Percentiles rank a stretch among this genome's conserved stretches.
phyloP scores from a whole-genome alignment of 1,140 invertebrate genomes.

The Neelides sp. region DNA sequence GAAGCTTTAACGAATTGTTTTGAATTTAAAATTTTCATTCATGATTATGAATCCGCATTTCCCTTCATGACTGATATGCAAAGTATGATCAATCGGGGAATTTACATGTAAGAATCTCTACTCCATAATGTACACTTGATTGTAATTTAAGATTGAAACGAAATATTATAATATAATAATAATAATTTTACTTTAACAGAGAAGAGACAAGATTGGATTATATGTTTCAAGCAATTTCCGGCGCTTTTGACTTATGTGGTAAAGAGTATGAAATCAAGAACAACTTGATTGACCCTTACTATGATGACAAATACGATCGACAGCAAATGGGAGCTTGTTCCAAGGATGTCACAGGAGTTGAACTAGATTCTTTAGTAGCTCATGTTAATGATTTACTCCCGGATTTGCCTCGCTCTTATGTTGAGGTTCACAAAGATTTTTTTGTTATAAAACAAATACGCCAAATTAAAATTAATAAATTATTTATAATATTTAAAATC shows the following conservation, averaged over 20 bases:
- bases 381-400: conserved; percentile 29
- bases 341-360: conserved; percentile 20
- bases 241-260: conserved; percentile 14
- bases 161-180: neutral
- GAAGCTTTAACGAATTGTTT: conserved; percentile 18
- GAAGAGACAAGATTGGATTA: conserved; percentile 29
- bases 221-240: conserved; percentile 26
- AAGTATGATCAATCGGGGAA: conserved; percentile 13
- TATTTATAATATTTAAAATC: neutral
- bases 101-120: conserved; percentile 23
- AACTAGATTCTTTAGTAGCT: conserved; percentile 22
- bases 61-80: conserved; percentile 24
- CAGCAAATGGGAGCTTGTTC: conserved; percentile 29
- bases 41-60: conserved; percentile 27
- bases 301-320: conserved; percentile 25
- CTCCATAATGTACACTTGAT: neutral
- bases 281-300: conserved; percentile 20
- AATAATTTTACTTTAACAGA: conserved; percentile 10
- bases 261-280: conserved; percentile 22
- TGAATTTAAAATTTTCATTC: conserved; percentile 24
- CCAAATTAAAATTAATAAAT: neutral
- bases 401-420: conserved; percentile 23
- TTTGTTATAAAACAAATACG: no score
- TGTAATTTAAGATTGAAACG: neutral
- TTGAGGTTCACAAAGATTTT: no score